Evolutionary conservation across 2,888 invertebrate genomes (phyloP), one percentile per base, ranked within the genome.

Genomic region (Phyllotreta cruciferae): DNA sequence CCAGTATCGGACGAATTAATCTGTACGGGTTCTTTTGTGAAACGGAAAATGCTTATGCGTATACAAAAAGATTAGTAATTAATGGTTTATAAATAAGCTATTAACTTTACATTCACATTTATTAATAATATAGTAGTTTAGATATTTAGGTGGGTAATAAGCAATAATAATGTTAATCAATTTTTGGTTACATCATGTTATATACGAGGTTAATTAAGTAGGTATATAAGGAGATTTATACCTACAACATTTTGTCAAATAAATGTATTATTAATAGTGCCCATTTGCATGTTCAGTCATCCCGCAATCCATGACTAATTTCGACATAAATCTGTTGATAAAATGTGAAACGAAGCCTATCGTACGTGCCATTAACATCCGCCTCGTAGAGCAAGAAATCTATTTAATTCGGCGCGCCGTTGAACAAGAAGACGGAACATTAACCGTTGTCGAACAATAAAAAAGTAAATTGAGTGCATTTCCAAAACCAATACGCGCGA

Each of bases 251-350:
- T n/a, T n/a, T 24, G 24, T 44, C 10, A 44, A 44, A 14, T 13
- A 44, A 55, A 55, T 49, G 54, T 39, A 34, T 54, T 63, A 67
- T 67, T 67, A 67, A 67, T 67, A 65, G 64, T 56, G 54, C 8
- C 58, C 45, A 65, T 67, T 67, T 67, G 67, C 60, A 67, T 67
- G 67, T 61, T 56, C 67, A 65, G 61, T 61, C 64, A 63, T 63
- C 63, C 65, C 61, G 64, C 72, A 74, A 72, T 73, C 73, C 74
- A 71, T 74, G 73, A 74, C 74, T 74, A 76, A 76, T 75, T 67
- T 61, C 56, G 63, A 70, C 70, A 70, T 75, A 74, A 76, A 73
- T 74, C 70, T 74, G 73, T 74, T 76, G 73, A 74, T 74, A 75
- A 73, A 75, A 73, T 71, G 74, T 74, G 74, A 74, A 76, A 72